phyloP scores from a whole-genome alignment of 2,113 vertebrate species.

The Sorex araneus region DNA sequence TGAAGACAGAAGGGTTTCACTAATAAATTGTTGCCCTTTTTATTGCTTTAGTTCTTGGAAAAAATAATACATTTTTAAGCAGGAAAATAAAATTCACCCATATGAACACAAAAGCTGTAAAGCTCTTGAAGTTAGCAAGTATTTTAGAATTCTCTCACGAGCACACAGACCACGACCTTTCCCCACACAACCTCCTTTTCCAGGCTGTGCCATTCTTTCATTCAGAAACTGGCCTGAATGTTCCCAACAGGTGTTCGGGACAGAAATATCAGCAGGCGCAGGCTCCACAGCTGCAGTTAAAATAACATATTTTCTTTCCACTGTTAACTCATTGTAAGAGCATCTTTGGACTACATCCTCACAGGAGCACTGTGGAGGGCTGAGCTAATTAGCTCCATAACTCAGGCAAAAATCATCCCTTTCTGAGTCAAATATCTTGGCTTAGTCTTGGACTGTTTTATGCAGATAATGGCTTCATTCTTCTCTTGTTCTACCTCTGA shows the following conservation, averaged over 20 bases:
- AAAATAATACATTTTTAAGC: conserved; percentile 46
- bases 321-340: conserved; percentile 40
- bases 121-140: no score
- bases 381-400: conserved; percentile 17
- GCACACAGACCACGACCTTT: accelerated
- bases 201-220: neutral
- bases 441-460: conserved; percentile 45
- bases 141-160: neutral
- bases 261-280: neutral
- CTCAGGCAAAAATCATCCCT: conserved; percentile 7
- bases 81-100: conserved; percentile 49
- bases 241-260: neutral
- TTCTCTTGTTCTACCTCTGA: conserved; percentile 17
- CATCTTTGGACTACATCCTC: conserved; percentile 52
- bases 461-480: conserved; percentile 32
- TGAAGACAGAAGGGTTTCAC: conserved; percentile 65
- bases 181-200: neutral
- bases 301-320: neutral
- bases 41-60: conserved; percentile 50
- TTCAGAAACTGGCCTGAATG: neutral
- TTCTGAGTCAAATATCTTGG: conserved; percentile 55
- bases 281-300: neutral
- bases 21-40: conserved; percentile 69
- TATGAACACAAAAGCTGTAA: no score
- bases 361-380: neutral